Evolutionary conservation across 2,113 vertebrate species (phyloP).

Genomic region (Dasyprocta punctata): DNA sequence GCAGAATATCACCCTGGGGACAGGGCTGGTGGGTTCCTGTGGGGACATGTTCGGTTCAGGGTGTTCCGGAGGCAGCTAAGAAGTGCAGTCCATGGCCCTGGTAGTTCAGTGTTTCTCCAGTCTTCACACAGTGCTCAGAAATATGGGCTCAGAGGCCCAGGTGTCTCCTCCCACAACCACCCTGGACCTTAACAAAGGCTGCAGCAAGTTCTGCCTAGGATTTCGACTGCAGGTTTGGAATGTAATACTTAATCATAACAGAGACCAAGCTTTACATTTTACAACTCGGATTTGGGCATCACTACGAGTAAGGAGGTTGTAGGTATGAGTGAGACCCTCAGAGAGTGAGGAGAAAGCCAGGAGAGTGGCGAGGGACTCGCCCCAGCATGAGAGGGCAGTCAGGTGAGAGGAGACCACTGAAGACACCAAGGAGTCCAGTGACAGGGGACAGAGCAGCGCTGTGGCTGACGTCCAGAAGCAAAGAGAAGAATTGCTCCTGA

Average conservation of each 20-base stretch:
- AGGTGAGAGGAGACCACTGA: neutral
- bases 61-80: neutral
- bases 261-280: neutral
- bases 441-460: no score
- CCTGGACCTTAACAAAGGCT: neutral
- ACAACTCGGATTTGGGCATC: neutral
- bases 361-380: neutral
- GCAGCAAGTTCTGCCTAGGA: neutral
- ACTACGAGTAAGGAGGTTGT: neutral
- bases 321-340: neutral
- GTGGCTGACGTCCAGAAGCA: neutral
- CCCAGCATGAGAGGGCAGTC: neutral
- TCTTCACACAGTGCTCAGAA: neutral
- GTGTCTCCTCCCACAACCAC: neutral
- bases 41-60: neutral
- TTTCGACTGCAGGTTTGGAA: neutral
- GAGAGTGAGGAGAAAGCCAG: neutral
- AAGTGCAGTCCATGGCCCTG: neutral
- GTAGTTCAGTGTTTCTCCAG: neutral
- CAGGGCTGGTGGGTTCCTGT: neutral
- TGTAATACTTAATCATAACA: neutral
- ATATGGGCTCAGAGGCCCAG: neutral
- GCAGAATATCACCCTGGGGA: neutral
- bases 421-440: neutral
- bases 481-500: neutral